Conservation (phyloP, 2,797 vertebrate genomes). For the Sardinella longiceps region DNA sequence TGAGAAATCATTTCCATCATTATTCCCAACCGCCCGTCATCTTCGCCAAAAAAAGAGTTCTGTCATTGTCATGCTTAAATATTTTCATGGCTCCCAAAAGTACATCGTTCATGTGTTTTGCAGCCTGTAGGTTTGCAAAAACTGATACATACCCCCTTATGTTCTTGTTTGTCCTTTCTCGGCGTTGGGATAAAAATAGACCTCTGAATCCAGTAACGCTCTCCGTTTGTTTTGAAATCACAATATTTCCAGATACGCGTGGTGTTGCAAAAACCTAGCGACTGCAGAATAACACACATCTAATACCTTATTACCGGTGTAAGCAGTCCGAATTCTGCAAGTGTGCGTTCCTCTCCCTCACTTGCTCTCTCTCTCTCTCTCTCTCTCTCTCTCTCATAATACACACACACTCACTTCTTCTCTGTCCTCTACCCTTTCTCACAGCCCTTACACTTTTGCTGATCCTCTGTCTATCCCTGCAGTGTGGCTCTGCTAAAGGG, state of each 20-base stretch:
- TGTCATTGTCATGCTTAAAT: neutral
- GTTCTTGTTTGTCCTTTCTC: constrained; percentile 3
- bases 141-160: constrained; percentile 3
- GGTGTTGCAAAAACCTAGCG: neutral
- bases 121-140: neutral
- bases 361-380: constrained; percentile 18
- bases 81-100: neutral
- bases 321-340: neutral
- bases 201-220: neutral
- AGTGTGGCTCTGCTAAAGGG: neutral
- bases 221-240: neutral
- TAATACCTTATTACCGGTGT: constrained; percentile 6
- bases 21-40: neutral
- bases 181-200: neutral
- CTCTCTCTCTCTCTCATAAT: constrained; percentile 7
- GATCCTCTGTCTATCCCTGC: neutral
- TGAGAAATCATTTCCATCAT: neutral
- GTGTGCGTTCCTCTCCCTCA: constrained; percentile 4
- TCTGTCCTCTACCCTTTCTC: constrained; percentile 31
- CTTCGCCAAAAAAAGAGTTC: neutral
- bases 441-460: neutral
- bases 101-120: neutral
- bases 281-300: constrained; percentile 8
- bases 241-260: neutral
- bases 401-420: constrained; percentile 24